A percentile compares a stretch with the other conserved stretches of the same genome.
Evolutionary conservation across 2,113 vertebrate genomes (phyloP).

Genomic region (Phocoena phocoena): DNA sequence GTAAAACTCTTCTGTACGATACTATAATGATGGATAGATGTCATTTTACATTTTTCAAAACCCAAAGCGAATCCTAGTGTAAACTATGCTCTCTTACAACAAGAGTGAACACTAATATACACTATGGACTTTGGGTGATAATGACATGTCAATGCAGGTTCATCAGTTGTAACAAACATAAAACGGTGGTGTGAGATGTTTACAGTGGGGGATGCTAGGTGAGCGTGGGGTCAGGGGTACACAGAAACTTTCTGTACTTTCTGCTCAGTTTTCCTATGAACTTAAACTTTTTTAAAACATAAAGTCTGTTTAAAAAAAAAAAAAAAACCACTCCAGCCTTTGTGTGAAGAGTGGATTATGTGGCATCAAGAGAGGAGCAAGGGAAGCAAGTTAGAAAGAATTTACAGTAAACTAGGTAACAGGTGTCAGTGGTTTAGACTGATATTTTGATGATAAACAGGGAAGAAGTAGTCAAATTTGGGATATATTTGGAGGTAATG

Average conservation of each 20-base stretch:
- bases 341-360: not conserved
- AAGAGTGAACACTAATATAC: not conserved
- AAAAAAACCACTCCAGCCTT: not conserved
- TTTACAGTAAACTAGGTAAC: not conserved
- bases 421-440: not conserved
- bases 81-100: not conserved
- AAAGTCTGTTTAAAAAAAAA: not conserved
- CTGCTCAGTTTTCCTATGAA: not conserved
- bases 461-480: not conserved
- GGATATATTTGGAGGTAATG: not conserved
- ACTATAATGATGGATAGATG: not conserved
- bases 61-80: not conserved
- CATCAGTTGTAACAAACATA: not conserved
- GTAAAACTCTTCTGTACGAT: not conserved
- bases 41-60: not conserved
- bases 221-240: not conserved
- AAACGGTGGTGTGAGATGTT: not conserved
- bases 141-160: not conserved
- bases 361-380: not conserved
- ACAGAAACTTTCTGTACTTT: not conserved
- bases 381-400: not conserved
- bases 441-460: not conserved
- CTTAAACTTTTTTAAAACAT: not conserved
- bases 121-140: not conserved
- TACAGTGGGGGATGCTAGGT: not conserved